A percentile compares a stretch with the other conserved stretches of the same genome.
Evolutionary conservation across 1,140 invertebrate genomes (phyloP).

Genomic region (Bombyx mori): DNA sequence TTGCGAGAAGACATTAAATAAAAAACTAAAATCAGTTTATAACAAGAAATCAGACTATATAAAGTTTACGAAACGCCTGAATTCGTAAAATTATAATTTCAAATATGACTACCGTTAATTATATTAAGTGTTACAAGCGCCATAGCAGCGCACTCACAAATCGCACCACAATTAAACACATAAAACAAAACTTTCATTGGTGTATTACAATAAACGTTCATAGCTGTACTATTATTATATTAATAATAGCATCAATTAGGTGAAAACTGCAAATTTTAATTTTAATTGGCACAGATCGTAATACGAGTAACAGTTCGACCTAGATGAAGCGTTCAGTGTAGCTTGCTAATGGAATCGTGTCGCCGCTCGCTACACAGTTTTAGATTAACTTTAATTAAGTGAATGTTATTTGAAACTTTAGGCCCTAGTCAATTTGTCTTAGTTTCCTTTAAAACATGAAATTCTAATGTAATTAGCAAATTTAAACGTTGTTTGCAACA

Average conservation of each 20-base stretch:
- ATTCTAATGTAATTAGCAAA: slow-evolving; percentile 17
- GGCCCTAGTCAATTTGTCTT: slow-evolving; percentile 33
- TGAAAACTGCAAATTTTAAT: slow-evolving; percentile 11
- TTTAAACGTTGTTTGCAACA: background rate
- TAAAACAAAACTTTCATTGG: slow-evolving; percentile 1
- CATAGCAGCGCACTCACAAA: too few relatives aligned
- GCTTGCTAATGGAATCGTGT: slow-evolving; percentile 45
- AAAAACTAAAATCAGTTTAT: too few relatives aligned
- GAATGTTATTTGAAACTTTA: slow-evolving; percentile 48
- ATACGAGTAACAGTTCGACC: slow-evolving; percentile 17
- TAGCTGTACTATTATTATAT: background rate
- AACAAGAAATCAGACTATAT: too few relatives aligned
- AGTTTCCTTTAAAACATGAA: slow-evolving; percentile 8
- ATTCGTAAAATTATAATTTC: too few relatives aligned
- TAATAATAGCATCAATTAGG: slow-evolving; percentile 5
- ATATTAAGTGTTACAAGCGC: too few relatives aligned
- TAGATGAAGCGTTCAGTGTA: slow-evolving; percentile 24
- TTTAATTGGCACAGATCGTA: slow-evolving; percentile 14
- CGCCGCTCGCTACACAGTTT: slow-evolving; percentile 30
- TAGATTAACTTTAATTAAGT: slow-evolving; percentile 57
- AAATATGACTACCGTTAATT: too few relatives aligned
- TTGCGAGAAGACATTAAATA: too few relatives aligned
- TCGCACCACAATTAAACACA: too few relatives aligned
- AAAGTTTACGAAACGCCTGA: too few relatives aligned
- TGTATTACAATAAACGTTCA: background rate